phyloP scores from a whole-genome alignment of 2,888 invertebrate species.

The Pseudeuparius sepicola region DNA sequence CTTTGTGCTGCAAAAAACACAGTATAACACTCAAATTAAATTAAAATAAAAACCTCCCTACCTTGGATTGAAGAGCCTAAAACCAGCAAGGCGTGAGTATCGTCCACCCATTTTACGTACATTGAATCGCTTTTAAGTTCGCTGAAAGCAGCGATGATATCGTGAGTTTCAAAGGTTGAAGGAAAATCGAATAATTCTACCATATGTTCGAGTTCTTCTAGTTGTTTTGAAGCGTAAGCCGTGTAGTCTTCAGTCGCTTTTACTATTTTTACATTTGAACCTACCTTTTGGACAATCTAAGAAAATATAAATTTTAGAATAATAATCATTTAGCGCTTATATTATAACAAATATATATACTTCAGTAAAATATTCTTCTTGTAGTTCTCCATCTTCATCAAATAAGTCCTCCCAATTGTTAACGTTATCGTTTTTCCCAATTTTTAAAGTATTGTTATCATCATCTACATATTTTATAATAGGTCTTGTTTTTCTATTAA shows the following conservation, averaged over 20 bases:
- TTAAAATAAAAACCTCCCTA: constrained; percentile 18
- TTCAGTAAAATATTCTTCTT: constrained; percentile 29
- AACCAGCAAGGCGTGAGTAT: constrained; percentile 37
- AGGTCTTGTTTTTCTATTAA: constrained; percentile 34
- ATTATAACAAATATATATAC: constrained; percentile 19
- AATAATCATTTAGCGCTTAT: constrained; percentile 1
- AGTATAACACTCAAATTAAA: constrained; percentile 2
- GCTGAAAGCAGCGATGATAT: constrained; percentile 36
- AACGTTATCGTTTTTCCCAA: constrained; percentile 28
- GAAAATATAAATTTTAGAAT: constrained; percentile 15
- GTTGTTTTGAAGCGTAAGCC: constrained; percentile 28
- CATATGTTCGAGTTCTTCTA: constrained; percentile 36
- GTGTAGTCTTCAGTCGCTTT: constrained; percentile 33
- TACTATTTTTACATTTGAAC: constrained; percentile 30
- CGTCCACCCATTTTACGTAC: constrained; percentile 39
- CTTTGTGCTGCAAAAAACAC: constrained; percentile 31
- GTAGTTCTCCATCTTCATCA: constrained; percentile 33
- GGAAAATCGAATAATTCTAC: constrained; percentile 38
- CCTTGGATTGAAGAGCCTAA: constrained; percentile 36
- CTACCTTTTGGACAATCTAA: constrained; percentile 33
- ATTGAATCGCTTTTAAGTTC: constrained; percentile 35
- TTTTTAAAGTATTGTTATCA: constrained; percentile 28
- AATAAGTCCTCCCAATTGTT: constrained; percentile 39
- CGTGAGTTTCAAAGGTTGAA: constrained; percentile 34
- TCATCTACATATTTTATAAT: constrained; percentile 35